Evolutionary conservation across 2,113 vertebrate genomes (phyloP).

Genomic region (Neolamprologus longior): DNA sequence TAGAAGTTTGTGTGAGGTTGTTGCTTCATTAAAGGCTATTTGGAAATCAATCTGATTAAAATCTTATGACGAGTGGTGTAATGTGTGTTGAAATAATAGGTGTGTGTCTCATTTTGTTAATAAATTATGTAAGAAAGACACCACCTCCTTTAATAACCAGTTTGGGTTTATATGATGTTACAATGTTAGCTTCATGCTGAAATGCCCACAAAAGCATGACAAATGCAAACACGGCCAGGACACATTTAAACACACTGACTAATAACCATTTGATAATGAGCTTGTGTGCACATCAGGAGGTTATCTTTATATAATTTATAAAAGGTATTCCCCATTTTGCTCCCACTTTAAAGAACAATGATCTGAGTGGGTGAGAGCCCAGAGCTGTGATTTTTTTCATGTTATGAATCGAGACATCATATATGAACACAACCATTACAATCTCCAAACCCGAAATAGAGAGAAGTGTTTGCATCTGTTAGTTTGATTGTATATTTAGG

Average conservation of each 20-base stretch:
- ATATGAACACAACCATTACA: neutral
- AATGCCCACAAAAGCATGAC: neutral
- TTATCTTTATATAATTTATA: neutral
- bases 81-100: neutral
- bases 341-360: neutral
- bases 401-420: neutral
- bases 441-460: neutral
- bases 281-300: neutral
- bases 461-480: neutral
- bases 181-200: neutral
- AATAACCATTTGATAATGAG: neutral
- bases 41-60: neutral
- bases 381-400: neutral
- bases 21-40: neutral
- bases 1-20: neutral
- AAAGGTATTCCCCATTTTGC: neutral
- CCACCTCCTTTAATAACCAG: neutral
- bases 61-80: neutral
- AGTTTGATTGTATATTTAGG: neutral
- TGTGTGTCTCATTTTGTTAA: neutral
- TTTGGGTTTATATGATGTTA: neutral
- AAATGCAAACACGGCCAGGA: neutral
- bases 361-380: neutral
- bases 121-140: neutral
- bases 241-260: neutral